A percentile compares a stretch with the other conserved stretches of the same genome.
Conservation (phyloP, 2,888 invertebrate species). For the Orthosia gothica region DNA sequence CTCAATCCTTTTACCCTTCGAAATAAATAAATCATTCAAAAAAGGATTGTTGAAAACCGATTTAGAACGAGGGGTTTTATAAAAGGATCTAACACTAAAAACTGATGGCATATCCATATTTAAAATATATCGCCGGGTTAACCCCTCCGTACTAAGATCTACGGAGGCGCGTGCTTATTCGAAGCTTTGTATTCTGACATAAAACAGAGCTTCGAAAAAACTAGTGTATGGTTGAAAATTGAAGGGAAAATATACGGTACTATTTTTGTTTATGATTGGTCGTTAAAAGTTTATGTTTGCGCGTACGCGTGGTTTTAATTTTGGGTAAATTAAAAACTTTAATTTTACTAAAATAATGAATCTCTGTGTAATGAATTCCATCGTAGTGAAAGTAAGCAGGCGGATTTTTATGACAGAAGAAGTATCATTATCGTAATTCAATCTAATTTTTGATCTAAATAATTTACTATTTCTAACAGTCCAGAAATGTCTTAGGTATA, state of each 20-base stretch:
- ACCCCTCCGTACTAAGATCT: slow-evolving; percentile 84
- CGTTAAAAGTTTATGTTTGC: slow-evolving; percentile 67
- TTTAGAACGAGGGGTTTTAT: slow-evolving; percentile 77
- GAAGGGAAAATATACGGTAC: slow-evolving; percentile 31
- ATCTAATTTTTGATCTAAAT: no score
- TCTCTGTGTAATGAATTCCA: no score
- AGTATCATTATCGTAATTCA: no score
- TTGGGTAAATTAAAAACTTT: not conserved
- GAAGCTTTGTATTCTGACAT: slow-evolving; percentile 81
- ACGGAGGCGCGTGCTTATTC: slow-evolving; percentile 83
- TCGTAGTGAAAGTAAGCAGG: no score
- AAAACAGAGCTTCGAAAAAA: slow-evolving; percentile 75
- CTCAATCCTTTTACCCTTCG: slow-evolving; percentile 52
- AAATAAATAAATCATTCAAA: slow-evolving; percentile 79
- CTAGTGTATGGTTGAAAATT: slow-evolving; percentile 23
- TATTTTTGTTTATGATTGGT: slow-evolving; percentile 70
- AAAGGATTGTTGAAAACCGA: slow-evolving; percentile 86
- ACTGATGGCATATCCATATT: slow-evolving; percentile 83
- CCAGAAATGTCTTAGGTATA: not conserved
- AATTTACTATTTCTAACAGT: not conserved
- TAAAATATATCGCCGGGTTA: slow-evolving; percentile 80
- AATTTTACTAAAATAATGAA: not conserved
- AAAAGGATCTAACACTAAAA: slow-evolving; percentile 82
- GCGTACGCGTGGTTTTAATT: slow-evolving; percentile 29
- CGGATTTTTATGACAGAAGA: no score